Base-by-base conservation (phyloP, 2,888 invertebrate species). In the Acanthosoma haemorrhoidale region DNA sequence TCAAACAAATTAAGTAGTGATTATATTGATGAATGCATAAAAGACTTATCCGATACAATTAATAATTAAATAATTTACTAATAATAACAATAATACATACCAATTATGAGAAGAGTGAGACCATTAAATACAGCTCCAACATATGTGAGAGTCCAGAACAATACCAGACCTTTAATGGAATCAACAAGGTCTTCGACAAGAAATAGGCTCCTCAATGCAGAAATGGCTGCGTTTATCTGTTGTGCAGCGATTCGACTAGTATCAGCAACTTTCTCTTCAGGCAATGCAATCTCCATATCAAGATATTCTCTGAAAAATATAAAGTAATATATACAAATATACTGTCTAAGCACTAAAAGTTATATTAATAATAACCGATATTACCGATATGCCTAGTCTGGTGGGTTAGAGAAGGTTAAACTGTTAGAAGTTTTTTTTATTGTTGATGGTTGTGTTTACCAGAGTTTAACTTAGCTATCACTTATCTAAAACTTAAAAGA, bases 41-140 rank as follows among this genome's bases (percentile, higher is more conserved):
- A 36, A n/a, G 11, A 11, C n/a, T 36, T 36, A 8, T 36, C 9
- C 38, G 9, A 36, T 11, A 11, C n/a, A 36, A 36, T 11, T 36
- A 36, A 36, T 11, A 36, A 36, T 8, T 36, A n/a, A 11, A n/a
- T 36, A 36, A 36, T 8, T 11, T 11, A 36, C n/a, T 11, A 36
- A 8, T 36, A n/a, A n/a, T 15, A 11, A 6, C 13, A 43, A 43
- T 8, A 11, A 16, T 0, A 9, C 34, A 36, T 64, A 95, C 96
- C 92, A 79, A 98, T 87, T 80, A 97, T 96, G 80, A 98, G 89
- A 78, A 99, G 88, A 77, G 97, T 96, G 90, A 98, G 93, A 82
- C 97, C 98, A 83, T 98, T 98, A 86, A 99, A 97, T 93, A 96
- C 97, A 78, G 96, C 90, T 79, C 98, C 98, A 78, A 98, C 86